Percentiles rank a stretch among this genome's conserved stretches.
Evolutionary conservation across 1,140 invertebrate genomes (phyloP).

Genomic region (Galleria mellonella): DNA sequence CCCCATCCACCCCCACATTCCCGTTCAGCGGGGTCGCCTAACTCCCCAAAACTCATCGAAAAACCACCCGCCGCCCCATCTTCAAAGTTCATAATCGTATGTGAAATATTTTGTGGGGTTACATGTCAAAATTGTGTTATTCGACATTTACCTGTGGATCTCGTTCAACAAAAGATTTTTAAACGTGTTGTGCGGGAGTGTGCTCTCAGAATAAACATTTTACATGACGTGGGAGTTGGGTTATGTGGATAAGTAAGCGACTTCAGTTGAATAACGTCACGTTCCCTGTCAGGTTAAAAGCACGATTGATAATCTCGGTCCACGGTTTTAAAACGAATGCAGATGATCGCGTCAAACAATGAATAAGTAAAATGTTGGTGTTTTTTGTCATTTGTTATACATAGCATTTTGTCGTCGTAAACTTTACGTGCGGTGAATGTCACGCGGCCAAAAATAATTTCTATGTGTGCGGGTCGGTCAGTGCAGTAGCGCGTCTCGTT

Average conservation of each 20-base stretch:
- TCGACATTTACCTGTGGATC: conserved; percentile 41
- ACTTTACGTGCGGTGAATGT: conserved; percentile 55
- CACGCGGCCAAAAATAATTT: conserved; percentile 57
- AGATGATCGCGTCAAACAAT: conserved; percentile 11
- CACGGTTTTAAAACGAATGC: conserved; percentile 14
- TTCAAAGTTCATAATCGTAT: conserved; percentile 26
- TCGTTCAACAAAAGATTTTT: conserved; percentile 36
- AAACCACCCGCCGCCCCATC: conserved; percentile 12
- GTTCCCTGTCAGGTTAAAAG: conserved; percentile 7
- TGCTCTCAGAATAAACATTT: conserved; percentile 30
- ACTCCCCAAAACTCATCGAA: conserved; percentile 7
- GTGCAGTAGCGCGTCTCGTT: conserved; percentile 55
- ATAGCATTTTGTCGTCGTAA: conserved; percentile 21
- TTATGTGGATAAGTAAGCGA: conserved; percentile 16
- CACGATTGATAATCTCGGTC: conserved; percentile 17
- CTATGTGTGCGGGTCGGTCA: conserved; percentile 48
- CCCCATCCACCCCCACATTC: conserved; percentile 22
- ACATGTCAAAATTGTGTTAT: conserved; percentile 40
- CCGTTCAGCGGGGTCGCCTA: conserved; percentile 1
- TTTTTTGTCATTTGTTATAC: conserved; percentile 36
- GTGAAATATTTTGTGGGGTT: conserved; percentile 8
- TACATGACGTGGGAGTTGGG: conserved; percentile 14
- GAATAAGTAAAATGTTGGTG: conserved; percentile 26
- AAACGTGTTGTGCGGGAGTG: conserved; percentile 35
- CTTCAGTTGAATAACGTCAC: conserved; percentile 9